phyloP scores from a whole-genome alignment of 2,797 vertebrate genomes.

The Ispidina picta region DNA sequence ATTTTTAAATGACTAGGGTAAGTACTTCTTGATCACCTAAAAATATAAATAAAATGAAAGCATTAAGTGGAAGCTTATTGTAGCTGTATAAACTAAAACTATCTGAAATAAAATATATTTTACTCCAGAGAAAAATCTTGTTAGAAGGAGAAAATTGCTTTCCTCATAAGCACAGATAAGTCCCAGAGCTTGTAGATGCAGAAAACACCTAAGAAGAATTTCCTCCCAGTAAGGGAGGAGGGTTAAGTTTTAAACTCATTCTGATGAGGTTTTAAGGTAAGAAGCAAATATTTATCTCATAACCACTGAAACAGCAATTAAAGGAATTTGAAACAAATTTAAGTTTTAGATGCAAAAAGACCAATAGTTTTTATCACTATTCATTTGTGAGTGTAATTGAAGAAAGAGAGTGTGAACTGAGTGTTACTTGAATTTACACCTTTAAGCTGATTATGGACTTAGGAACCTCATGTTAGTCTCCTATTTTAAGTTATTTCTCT shows the following conservation, averaged over 20 bases:
- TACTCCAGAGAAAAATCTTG: constrained; percentile 72
- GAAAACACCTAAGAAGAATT: constrained; percentile 12
- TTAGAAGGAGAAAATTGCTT: constrained; percentile 69
- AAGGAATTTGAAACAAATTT: neutral
- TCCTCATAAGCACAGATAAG: constrained; percentile 59
- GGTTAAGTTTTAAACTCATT: constrained; percentile 27
- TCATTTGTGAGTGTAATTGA: neutral
- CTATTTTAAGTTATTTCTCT: neutral
- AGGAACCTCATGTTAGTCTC: neutral
- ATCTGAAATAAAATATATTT: constrained; percentile 70
- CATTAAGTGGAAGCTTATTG: constrained; percentile 40
- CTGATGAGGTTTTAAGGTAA: neutral
- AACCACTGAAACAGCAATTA: neutral
- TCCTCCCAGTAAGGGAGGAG: neutral
- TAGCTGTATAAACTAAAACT: constrained; percentile 29
- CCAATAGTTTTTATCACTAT: neutral
- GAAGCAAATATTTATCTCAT: neutral
- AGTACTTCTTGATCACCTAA: constrained; percentile 36
- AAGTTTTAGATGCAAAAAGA: neutral
- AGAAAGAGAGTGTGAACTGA: neutral
- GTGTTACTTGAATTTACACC: neutral
- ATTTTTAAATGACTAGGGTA: constrained; percentile 59
- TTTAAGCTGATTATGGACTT: neutral
- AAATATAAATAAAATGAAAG: constrained; percentile 7
- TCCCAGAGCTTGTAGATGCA: constrained; percentile 18